These are phyloP conservation scores for Heteropelma amictum DNA, from an alignment of 2,888 invertebrate genomes.

Conservation along the genomic window DNA sequence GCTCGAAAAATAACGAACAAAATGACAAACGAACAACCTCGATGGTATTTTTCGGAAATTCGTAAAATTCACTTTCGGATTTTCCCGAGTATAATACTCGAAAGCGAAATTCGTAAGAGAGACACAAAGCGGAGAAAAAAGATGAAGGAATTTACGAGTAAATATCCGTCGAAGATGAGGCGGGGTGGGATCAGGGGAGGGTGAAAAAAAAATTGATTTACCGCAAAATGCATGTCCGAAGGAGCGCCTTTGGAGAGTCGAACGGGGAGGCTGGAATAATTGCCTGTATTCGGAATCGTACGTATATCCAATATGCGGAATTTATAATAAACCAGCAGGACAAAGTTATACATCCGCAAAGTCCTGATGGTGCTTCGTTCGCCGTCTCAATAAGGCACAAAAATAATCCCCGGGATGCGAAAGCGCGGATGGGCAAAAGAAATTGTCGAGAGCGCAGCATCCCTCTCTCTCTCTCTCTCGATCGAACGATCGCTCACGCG, in stretches of 20 bases:
- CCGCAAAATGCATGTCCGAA: constrained; percentile 22
- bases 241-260: constrained; percentile 2
- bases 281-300: constrained; percentile 1
- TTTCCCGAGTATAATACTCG: too few species aligned
- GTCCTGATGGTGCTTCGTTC: not conserved
- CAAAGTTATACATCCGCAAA: constrained; percentile 5
- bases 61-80: too few species aligned
- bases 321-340: constrained; percentile 15
- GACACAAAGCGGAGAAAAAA: too few species aligned
- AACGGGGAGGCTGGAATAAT: constrained; percentile 25
- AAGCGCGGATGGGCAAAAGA: constrained; percentile 11
- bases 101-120: too few species aligned
- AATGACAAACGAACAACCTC: too few species aligned
- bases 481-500: not conserved
- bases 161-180: not conserved
- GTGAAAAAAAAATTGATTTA: constrained; percentile 21
- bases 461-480: not conserved
- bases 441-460: not conserved
- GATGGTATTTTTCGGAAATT: too few species aligned
- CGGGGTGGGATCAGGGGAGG: not conserved
- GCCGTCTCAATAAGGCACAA: constrained; percentile 43
- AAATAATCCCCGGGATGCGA: constrained; percentile 31
- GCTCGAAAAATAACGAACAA: too few species aligned
- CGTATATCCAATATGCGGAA: not conserved
- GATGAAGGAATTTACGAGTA: not conserved